A percentile compares a stretch with the other conserved stretches of the same genome.
Conservation (phyloP, 2,797 vertebrate species). For the Peromyscus attwateri region DNA sequence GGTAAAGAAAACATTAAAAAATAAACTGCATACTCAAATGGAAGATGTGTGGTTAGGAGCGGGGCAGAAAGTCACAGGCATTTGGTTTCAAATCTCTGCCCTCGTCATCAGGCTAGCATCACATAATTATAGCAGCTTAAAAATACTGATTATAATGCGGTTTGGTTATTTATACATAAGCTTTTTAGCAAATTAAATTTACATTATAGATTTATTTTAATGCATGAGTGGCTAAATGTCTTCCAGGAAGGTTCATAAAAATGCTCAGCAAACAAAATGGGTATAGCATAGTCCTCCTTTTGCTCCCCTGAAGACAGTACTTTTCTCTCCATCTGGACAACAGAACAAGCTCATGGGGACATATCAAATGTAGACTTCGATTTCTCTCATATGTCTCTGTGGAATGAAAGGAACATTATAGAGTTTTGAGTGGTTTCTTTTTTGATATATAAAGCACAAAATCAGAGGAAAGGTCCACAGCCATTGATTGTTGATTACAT, state of each 20-base stretch:
- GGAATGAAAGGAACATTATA: not conserved
- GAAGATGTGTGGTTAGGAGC: not conserved
- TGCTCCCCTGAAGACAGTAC: not conserved
- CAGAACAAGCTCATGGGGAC: not conserved
- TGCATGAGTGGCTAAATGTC: constrained; percentile 56
- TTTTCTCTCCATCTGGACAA: not conserved
- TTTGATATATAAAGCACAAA: not conserved
- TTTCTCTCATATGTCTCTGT: not conserved
- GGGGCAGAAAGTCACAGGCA: constrained; percentile 28
- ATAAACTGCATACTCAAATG: constrained; percentile 27
- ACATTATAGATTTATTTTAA: constrained; percentile 73
- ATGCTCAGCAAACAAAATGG: not conserved
- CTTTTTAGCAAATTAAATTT: constrained; percentile 81
- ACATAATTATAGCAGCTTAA: constrained; percentile 54
- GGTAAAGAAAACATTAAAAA: constrained; percentile 26
- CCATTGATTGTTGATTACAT: not conserved
- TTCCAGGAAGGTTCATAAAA: constrained; percentile 65
- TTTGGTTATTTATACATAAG: constrained; percentile 77
- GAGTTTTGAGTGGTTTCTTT: not conserved
- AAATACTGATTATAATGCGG: constrained; percentile 69
- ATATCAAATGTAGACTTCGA: not conserved
- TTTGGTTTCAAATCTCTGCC: not conserved
- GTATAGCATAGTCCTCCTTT: not conserved
- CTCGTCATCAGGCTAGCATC: not conserved
- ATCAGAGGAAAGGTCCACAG: not conserved